These are phyloP conservation scores for Tenthredo amoena DNA, from an alignment of 2,888 invertebrate species.

Conservation along the genomic window DNA sequence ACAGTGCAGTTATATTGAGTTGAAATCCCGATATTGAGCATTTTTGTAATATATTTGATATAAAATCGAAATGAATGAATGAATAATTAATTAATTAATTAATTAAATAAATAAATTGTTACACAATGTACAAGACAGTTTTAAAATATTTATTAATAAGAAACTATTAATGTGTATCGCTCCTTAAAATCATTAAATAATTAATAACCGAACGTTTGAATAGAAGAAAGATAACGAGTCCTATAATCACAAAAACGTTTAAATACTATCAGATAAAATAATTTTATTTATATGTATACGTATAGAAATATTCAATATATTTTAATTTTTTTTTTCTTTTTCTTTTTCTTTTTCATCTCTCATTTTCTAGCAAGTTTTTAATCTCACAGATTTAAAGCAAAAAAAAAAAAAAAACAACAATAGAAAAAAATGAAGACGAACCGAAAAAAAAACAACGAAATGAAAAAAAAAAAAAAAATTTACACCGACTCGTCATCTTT, in stretches of 20 bases:
- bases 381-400: not conserved
- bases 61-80: not conserved
- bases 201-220: slow-evolving; percentile 62
- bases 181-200: slow-evolving; percentile 74
- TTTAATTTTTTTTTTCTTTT: too few relatives aligned
- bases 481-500: not conserved
- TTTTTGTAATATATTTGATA: too few relatives aligned
- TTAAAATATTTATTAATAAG: slow-evolving; percentile 76
- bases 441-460: not conserved
- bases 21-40: too few relatives aligned
- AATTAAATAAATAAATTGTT: slow-evolving; percentile 66
- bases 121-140: slow-evolving; percentile 69
- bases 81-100: slow-evolving; percentile 17
- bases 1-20: not conserved
- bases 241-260: not conserved
- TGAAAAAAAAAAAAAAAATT: not conserved
- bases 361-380: too few relatives aligned
- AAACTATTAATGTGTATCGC: slow-evolving; percentile 70
- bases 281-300: too few relatives aligned
- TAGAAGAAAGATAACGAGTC: slow-evolving; percentile 22
- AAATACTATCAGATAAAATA: not conserved
- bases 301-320: too few relatives aligned
- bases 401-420: not conserved
- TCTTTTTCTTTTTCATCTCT: too few relatives aligned
- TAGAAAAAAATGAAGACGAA: not conserved